These are phyloP conservation scores for Melanargia galathea DNA, from an alignment of 2,888 invertebrate genomes.

Conservation along the genomic window DNA sequence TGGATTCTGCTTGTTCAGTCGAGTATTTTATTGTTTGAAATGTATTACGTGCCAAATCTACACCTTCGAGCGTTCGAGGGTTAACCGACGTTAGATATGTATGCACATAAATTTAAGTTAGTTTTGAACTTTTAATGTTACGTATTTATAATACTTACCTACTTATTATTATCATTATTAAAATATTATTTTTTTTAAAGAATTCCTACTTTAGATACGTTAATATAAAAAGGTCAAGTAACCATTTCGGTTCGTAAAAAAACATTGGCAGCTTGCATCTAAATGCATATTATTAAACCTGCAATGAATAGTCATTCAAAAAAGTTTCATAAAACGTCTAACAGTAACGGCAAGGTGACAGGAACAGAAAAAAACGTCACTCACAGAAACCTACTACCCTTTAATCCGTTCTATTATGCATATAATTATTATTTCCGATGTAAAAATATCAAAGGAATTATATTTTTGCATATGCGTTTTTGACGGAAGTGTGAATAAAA, in stretches of 20 bases:
- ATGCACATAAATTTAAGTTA: conserved; percentile 39
- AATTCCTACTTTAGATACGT: not conserved
- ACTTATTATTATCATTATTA: not conserved
- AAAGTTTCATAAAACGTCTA: conserved; percentile 43
- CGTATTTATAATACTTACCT: not conserved
- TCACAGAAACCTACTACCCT: conserved; percentile 64
- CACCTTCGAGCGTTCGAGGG: conserved; percentile 73
- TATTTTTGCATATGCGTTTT: conserved; percentile 77
- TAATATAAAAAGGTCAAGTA: not conserved
- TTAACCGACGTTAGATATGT: conserved; percentile 61
- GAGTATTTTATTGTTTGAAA: conserved; percentile 65
- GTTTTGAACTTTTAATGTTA: not conserved
- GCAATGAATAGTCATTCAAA: conserved; percentile 41
- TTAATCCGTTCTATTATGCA: conserved; percentile 80
- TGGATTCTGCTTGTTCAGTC: conserved; percentile 53
- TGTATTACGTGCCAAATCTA: conserved; percentile 64
- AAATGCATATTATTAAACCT: conserved; percentile 71
- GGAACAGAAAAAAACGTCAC: conserved; percentile 69
- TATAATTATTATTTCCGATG: conserved; percentile 83
- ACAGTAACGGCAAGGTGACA: conserved; percentile 72
- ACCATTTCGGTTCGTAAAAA: not conserved
- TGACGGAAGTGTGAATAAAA: conserved; percentile 81
- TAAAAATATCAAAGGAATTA: conserved; percentile 76
- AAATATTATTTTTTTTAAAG: too few species aligned
- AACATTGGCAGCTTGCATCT: conserved; percentile 59